These are phyloP conservation scores for Pollicipes pollicipes DNA, from an alignment of 1,140 invertebrate genomes.

Conservation along the genomic window DNA sequence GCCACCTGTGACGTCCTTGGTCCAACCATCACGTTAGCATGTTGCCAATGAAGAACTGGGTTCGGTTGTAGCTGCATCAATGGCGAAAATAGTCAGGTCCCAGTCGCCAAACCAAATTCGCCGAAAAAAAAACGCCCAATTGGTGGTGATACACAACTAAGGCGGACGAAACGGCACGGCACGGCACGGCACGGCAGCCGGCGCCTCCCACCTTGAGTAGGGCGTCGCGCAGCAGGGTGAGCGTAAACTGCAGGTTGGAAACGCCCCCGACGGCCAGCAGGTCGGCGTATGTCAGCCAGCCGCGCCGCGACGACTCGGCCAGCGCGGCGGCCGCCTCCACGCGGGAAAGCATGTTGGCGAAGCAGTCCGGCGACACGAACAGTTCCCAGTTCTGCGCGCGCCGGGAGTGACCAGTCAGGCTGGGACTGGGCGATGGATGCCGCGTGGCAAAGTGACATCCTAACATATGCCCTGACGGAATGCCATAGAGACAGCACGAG, in stretches of 20 bases:
- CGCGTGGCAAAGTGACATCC: conserved; percentile 3
- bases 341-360: conserved; percentile 44
- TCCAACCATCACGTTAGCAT: too few relatives aligned
- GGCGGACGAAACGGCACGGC: too few relatives aligned
- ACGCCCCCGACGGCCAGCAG: conserved; percentile 40
- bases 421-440: conserved; percentile 10
- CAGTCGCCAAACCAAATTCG: too few relatives aligned
- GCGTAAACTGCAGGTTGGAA: conserved; percentile 24
- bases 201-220: neutral
- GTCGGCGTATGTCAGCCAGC: conserved; percentile 75
- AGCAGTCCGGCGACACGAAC: conserved; percentile 48
- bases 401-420: conserved; percentile 15
- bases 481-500: neutral
- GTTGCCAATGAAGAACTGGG: too few relatives aligned
- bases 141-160: too few relatives aligned
- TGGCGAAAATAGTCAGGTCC: too few relatives aligned
- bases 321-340: conserved; percentile 51
- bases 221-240: neutral
- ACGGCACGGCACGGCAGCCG: too few relatives aligned
- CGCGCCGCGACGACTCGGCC: conserved; percentile 47
- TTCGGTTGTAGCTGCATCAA: too few relatives aligned
- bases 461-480: conserved; percentile 6
- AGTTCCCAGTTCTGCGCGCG: conserved; percentile 59
- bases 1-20: too few relatives aligned
- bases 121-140: too few relatives aligned